Percentiles rank a stretch among this genome's conserved stretches.
Conservation (phyloP, 2,113 vertebrate genomes). For the Benitochromis conjunctus region DNA sequence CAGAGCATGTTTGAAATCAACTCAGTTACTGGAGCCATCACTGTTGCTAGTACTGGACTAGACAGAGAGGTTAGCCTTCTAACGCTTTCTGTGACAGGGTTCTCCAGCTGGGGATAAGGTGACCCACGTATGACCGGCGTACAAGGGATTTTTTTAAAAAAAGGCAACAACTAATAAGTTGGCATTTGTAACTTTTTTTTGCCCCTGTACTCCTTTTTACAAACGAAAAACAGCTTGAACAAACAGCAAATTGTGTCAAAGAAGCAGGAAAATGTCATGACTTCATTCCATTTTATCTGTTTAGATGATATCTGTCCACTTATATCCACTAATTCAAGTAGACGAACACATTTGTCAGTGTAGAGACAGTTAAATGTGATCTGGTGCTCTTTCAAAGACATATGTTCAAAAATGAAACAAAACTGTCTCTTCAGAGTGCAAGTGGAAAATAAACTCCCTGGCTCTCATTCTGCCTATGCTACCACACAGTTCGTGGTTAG, state of each 20-base stretch:
- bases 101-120: background rate
- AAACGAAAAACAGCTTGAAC: background rate
- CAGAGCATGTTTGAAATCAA: slow-evolving; percentile 79
- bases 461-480: background rate
- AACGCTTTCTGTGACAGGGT: background rate
- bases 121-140: background rate
- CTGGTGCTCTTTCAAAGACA: background rate
- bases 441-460: background rate
- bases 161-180: background rate
- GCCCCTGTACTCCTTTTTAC: background rate
- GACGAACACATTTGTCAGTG: background rate
- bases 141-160: background rate
- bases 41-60: slow-evolving; percentile 68
- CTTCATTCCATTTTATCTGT: background rate
- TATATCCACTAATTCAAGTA: background rate
- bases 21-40: slow-evolving; percentile 70
- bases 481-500: background rate
- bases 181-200: background rate
- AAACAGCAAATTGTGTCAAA: background rate
- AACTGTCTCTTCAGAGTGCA: background rate
- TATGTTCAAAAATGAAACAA: background rate
- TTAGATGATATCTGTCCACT: background rate
- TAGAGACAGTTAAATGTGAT: background rate
- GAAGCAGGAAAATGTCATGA: background rate
- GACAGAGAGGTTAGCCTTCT: slow-evolving; percentile 81